A percentile compares a stretch with the other conserved stretches of the same genome.
Evolutionary conservation across 2,113 vertebrate species (phyloP).

Genomic region (Sinosuthora webbiana): DNA sequence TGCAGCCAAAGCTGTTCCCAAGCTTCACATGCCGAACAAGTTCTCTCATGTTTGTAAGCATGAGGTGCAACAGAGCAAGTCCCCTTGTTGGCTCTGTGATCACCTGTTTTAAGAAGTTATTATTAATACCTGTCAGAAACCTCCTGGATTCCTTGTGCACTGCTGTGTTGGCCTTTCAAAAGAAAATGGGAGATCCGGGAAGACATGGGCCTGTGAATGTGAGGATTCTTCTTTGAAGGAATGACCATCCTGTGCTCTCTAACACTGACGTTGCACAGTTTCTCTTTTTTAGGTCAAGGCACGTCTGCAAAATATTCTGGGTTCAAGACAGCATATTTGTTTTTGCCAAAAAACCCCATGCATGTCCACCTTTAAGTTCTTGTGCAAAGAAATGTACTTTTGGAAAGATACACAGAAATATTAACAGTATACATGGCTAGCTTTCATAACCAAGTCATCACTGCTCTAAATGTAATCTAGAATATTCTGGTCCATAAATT

Average conservation of each 20-base stretch:
- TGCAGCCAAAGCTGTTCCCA: not conserved
- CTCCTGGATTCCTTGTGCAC: not conserved
- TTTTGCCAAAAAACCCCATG: not conserved
- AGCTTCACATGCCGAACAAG: not conserved
- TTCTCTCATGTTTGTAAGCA: not conserved
- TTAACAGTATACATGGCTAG: not conserved
- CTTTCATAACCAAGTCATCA: not conserved
- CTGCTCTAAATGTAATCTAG: not conserved
- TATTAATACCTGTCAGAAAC: not conserved
- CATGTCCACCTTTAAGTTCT: not conserved
- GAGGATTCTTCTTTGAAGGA: not conserved
- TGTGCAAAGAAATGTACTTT: not conserved
- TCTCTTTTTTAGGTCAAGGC: not conserved
- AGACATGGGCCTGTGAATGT: not conserved
- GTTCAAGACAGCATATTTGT: not conserved
- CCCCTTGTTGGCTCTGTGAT: not conserved
- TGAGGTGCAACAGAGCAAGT: not conserved
- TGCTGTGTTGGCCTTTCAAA: not conserved
- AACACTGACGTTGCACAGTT: not conserved
- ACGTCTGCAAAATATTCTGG: not conserved
- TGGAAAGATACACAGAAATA: not conserved
- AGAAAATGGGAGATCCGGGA: not conserved
- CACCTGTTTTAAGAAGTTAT: not conserved
- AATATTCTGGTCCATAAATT: not conserved
- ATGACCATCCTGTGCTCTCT: not conserved